Percentiles rank a stretch among this genome's conserved stretches.
phyloP scores from a whole-genome alignment of 1,140 invertebrate genomes.

The Helicorthomorpha holstii region DNA sequence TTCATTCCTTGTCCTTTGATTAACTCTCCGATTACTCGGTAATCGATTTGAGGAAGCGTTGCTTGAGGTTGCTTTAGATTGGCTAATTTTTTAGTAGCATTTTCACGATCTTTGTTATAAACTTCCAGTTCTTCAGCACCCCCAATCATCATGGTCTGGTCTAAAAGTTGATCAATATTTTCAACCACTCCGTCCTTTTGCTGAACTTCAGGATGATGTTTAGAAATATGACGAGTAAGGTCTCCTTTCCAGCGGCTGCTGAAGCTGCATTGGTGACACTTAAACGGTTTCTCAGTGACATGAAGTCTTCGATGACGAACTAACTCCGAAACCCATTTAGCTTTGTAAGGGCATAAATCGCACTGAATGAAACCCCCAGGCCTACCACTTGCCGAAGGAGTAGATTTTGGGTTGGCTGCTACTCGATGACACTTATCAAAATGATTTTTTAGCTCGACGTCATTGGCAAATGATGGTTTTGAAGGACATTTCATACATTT shows the following conservation, averaged over 20 bases:
- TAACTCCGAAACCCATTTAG: constrained; percentile 66
- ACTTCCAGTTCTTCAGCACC: not conserved
- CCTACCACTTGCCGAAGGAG: not conserved
- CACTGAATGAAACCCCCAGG: not conserved
- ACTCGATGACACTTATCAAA: not conserved
- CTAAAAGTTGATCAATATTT: not conserved
- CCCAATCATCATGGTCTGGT: not conserved
- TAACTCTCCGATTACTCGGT: no score
- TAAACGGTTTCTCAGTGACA: constrained; percentile 27
- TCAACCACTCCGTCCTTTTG: constrained; percentile 12
- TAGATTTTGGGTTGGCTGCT: not conserved
- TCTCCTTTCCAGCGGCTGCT: constrained; percentile 33
- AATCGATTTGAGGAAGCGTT: no score
- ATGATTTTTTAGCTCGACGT: not conserved
- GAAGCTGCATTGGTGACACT: constrained; percentile 24
- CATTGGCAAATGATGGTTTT: not conserved
- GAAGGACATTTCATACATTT: not conserved
- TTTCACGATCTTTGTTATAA: not conserved
- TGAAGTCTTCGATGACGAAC: constrained; percentile 53
- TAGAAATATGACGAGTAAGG: constrained; percentile 27
- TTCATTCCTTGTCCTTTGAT: no score
- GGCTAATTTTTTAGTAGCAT: no score
- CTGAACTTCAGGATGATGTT: constrained; percentile 20
- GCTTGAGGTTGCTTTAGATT: no score
- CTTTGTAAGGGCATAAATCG: constrained; percentile 31